Base-by-base conservation (phyloP, 2,113 vertebrate species). In the Urocitellus parryii region DNA sequence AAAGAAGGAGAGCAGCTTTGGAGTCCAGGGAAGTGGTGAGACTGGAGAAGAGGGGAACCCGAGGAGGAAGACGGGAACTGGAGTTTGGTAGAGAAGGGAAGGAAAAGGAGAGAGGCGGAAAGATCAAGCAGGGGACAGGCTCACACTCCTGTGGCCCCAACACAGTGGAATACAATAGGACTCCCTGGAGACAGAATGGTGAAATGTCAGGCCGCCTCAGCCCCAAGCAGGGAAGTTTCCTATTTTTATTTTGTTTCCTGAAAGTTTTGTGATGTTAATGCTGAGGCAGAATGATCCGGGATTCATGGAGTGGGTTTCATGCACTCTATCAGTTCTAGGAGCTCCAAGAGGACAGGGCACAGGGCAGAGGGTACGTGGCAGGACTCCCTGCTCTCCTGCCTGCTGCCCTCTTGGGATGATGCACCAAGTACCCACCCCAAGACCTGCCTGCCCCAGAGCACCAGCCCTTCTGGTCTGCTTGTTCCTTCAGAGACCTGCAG, bases 171-270 rank as follows among this genome's bases (percentile, higher is more conserved):
- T 29, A 1, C 6, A 3, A 17, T 4, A 9, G 61, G 80, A 20
- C 45, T 88, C 77, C 25, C 16, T 8, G 4, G 20, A 16, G 39
- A 65, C 3, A 5, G 8, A 22, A 6, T 4, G 0, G 0, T 20
- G 17, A 84, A 77, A 70, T 0, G 27, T 29, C 68, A 34, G 53
- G n/a, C 24, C 3, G 18, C n/a, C 39, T 73, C 65, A 74, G 39
- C 18, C 45, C 63, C 37, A 63, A 39, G 48, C n/a, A 79, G 76
- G 48, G 5, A 8, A 45, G 37, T 0, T 17, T 78, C 73, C 76
- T 51, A 20, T 17, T 76, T 56, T 92, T 48, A 76, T 79, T 83
- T 92, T 72, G 80, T 80, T 82, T 76, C 56, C 16, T 74, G 17
- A 42, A 84, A 74, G 56, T 37, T 74, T 39, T 37, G 37, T 48